These are phyloP conservation scores for Synergus laeviventris DNA, from an alignment of 2,888 invertebrate genomes.

Conservation along the genomic window DNA sequence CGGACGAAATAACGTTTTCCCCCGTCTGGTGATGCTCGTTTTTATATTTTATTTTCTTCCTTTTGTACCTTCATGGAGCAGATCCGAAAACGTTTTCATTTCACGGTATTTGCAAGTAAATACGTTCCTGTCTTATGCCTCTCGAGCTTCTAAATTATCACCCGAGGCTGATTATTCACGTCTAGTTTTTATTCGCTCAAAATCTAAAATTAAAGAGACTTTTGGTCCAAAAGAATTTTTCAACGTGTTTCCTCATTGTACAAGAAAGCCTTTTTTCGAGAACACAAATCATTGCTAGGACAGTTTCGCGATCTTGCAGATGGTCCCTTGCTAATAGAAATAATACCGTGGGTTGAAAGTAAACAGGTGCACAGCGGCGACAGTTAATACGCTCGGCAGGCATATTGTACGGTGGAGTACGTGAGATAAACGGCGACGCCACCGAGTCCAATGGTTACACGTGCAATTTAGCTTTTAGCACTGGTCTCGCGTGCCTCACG, in stretches of 20 bases:
- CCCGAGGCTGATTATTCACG: background rate
- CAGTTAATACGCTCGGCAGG: constrained; percentile 46
- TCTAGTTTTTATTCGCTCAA: background rate
- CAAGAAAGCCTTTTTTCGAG: constrained; percentile 36
- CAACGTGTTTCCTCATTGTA: background rate
- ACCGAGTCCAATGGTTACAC: constrained; percentile 32
- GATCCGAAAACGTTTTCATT: background rate
- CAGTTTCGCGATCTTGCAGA: constrained; percentile 42
- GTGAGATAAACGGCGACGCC: constrained; percentile 33
- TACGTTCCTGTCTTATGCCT: background rate
- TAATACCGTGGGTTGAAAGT: constrained; percentile 59
- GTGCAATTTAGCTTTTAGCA: constrained; percentile 40
- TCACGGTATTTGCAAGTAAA: constrained; percentile 4
- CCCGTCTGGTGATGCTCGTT: background rate
- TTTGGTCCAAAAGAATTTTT: background rate
- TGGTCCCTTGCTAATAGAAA: constrained; percentile 58
- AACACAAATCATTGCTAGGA: constrained; percentile 46
- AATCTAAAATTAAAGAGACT: background rate
- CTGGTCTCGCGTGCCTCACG: constrained; percentile 38
- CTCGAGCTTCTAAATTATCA: background rate
- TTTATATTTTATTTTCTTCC: background rate
- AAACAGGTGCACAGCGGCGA: constrained; percentile 60
- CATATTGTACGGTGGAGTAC: constrained; percentile 20
- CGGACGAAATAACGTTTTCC: background rate
- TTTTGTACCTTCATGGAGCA: background rate